phyloP scores from a whole-genome alignment of 1,140 invertebrate species.

The Zaprionus taronus region DNA sequence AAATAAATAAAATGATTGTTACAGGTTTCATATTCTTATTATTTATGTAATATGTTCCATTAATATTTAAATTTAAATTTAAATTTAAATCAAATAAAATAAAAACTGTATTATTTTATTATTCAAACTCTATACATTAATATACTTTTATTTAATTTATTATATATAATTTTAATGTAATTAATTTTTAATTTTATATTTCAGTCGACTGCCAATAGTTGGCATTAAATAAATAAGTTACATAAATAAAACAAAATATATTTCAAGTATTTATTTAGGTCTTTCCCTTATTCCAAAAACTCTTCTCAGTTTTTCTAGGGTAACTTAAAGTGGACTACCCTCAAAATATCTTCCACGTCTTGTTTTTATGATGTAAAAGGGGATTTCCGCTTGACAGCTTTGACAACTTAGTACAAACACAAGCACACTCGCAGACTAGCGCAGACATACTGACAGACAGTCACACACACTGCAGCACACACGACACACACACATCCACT shows the following conservation, averaged over 20 bases:
- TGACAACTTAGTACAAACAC: conserved; percentile 69
- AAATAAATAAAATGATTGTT: too few species aligned
- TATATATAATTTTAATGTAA: background rate
- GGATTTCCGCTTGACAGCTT: conserved; percentile 82
- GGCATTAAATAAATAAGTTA: background rate
- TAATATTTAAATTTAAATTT: too few species aligned
- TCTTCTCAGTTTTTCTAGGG: background rate
- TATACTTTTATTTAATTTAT: background rate
- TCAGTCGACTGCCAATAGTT: too few species aligned
- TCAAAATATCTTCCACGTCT: background rate
- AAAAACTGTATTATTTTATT: background rate
- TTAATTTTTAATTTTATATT: background rate
- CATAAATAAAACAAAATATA: background rate
- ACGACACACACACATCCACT: background rate
- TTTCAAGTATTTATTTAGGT: background rate
- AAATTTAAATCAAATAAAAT: too few species aligned
- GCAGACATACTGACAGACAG: conserved; percentile 22
- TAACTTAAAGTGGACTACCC: background rate
- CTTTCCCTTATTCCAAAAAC: background rate
- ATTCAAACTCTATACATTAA: background rate
- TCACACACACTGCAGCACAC: conserved; percentile 17
- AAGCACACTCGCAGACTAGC: conserved; percentile 28
- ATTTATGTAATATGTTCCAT: too few species aligned
- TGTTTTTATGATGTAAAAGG: conserved; percentile 72
- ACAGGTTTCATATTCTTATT: too few species aligned